A percentile compares a stretch with the other conserved stretches of the same genome.
These are phyloP conservation scores for Gambusia yucatana DNA, from an alignment of 2,797 vertebrate genomes.

Conservation along the genomic window DNA sequence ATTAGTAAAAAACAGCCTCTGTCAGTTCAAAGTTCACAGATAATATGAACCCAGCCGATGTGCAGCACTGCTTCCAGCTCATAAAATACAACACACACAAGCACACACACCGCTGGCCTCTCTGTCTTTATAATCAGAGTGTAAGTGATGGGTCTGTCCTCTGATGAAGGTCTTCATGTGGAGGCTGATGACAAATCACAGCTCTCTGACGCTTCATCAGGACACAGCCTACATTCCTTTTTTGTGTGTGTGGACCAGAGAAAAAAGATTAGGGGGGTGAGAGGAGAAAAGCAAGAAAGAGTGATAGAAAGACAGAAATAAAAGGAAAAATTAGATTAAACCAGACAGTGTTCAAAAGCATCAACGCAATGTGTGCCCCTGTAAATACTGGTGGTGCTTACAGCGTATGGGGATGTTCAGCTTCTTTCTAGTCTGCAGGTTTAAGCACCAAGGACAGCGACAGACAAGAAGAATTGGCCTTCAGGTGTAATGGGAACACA, in stretches of 20 bases:
- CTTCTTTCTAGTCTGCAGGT: constrained; percentile 27
- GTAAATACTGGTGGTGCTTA: constrained; percentile 29
- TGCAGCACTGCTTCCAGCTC: constrained; percentile 7
- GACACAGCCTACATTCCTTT: constrained; percentile 54
- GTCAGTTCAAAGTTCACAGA: constrained; percentile 13
- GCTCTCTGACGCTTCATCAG: constrained; percentile 64
- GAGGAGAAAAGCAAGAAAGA: neutral
- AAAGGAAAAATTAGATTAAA: constrained; percentile 6
- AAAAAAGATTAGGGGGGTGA: neutral
- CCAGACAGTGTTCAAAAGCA: neutral
- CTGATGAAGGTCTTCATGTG: constrained; percentile 76
- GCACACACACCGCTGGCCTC: constrained; percentile 19
- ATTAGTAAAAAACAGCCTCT: constrained; percentile 1
- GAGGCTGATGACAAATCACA: constrained; percentile 73
- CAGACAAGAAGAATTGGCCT: constrained; percentile 37
- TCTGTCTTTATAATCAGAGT: constrained; percentile 65
- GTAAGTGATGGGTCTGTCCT: constrained; percentile 69
- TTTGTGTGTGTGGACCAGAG: constrained; percentile 9
- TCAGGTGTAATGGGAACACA: constrained; percentile 24
- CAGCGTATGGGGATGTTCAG: constrained; percentile 17
- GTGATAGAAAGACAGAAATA: constrained; percentile 9
- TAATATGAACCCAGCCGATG: constrained; percentile 5
- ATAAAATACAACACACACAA: constrained; percentile 13
- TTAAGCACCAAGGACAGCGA: constrained; percentile 75
- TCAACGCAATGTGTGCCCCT: neutral